phyloP scores from a whole-genome alignment of 2,797 vertebrate genomes.

The Sebastes nivosus region DNA sequence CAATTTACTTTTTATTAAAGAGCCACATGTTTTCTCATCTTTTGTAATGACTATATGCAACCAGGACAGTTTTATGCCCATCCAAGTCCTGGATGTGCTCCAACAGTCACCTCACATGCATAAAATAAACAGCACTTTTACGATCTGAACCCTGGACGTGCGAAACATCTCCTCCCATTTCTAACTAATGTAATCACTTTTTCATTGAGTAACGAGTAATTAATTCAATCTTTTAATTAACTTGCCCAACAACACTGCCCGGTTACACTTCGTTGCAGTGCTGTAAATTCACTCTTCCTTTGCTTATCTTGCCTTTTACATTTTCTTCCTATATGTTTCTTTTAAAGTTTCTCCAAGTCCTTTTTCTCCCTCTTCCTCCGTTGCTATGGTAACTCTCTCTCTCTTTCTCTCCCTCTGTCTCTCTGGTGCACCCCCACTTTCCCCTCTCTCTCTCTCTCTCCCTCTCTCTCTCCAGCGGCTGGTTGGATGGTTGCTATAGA shows the following conservation, averaged over 20 bases:
- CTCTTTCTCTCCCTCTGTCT: conserved; percentile 61
- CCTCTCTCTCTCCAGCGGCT: conserved; percentile 70
- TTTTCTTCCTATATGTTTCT: conserved; percentile 50
- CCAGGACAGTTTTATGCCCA: not conserved
- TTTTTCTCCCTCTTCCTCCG: conserved; percentile 70
- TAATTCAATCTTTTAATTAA: conserved; percentile 53
- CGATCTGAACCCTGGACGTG: not conserved
- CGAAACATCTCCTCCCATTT: not conserved
- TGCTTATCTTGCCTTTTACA: conserved; percentile 35
- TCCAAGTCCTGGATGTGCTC: not conserved
- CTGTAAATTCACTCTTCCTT: conserved; percentile 36
- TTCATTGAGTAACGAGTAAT: conserved; percentile 15
- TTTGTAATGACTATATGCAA: not conserved
- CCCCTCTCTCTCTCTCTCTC: conserved; percentile 51
- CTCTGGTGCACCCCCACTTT: conserved; percentile 70
- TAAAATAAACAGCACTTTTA: not conserved
- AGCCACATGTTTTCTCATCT: not conserved
- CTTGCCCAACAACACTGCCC: not conserved
- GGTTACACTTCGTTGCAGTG: not conserved
- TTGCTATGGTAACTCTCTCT: conserved; percentile 81
- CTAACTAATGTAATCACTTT: conserved; percentile 10
- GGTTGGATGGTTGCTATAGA: conserved; percentile 85
- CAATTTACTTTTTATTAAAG: not conserved
- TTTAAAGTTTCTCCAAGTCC: conserved; percentile 72
- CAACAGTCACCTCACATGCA: not conserved